Base-by-base conservation (phyloP, 2,888 invertebrate species). In the Athalia circularis region DNA sequence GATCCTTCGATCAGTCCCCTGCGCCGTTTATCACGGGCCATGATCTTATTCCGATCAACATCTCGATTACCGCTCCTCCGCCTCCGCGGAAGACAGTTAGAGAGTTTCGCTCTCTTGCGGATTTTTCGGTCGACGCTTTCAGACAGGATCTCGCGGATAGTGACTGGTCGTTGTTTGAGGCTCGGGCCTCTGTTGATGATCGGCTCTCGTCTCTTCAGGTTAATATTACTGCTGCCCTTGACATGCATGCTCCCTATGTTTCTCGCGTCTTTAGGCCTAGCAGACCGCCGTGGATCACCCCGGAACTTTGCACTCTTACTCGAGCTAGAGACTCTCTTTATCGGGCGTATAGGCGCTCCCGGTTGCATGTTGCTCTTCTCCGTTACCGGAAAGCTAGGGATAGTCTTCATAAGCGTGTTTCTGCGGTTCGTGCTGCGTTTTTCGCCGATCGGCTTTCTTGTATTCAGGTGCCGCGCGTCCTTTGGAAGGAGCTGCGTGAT, bases 1-100 rank as follows among this genome's bases (percentile, higher is more conserved):
- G 11, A 8, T 52, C 29, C 29, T 68, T 29, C 50, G 52, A 3
- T 11, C 67, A 68, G 29, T 68, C 52, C 11, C 2, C 52, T 29
- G 67, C 50, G 5, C 67, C 67, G 67, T 68, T 68, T 5, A 68
- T 68, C 11, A 15, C 67, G 9, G 50, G 67, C 13, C 67, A 68
- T n/a, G 67, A 68, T 15, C 50, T 52, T 52, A 68, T 68, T 11
- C 7, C 67, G 4, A 52, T 68, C 5, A 43, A 52, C 6, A 5
- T 68, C 67, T 8, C 15, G 52, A 3, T 52, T 3, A 9, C 50
- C 13, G 11, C 29, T 15, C 67, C 11, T 3, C 52, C 67, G 4
- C 13, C 67, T 52, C 52, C 50, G 8, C 50, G 15, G 9, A 52
- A 15, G 52, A 29, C 6, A 11, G 11, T 52, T 29, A 52, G 4